phyloP scores from a whole-genome alignment of 2,797 vertebrate species.

The Gila robusta region DNA sequence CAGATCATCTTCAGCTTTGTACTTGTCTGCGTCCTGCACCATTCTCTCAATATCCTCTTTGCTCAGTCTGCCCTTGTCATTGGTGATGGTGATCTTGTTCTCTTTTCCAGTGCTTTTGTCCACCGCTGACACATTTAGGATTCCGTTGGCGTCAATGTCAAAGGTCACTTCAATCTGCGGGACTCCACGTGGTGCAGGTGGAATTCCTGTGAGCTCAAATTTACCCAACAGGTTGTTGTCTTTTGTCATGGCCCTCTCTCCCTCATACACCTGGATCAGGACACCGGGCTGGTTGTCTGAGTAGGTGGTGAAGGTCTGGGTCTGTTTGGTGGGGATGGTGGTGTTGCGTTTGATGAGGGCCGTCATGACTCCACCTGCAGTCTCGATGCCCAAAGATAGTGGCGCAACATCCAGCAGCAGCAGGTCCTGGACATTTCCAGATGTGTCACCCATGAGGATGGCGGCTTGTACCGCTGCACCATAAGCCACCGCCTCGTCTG shows the following conservation, averaged over 20 bases:
- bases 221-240: slow-evolving; percentile 63
- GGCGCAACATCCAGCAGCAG: slow-evolving; percentile 62
- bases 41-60: slow-evolving; percentile 65
- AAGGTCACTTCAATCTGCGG: slow-evolving; percentile 65
- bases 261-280: slow-evolving; percentile 61
- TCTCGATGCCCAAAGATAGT: slow-evolving; percentile 62
- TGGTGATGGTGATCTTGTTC: slow-evolving; percentile 65
- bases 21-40: slow-evolving; percentile 62
- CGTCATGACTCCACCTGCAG: slow-evolving; percentile 63
- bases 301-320: slow-evolving; percentile 61
- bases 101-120: slow-evolving; percentile 65
- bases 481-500: slow-evolving; percentile 57
- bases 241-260: slow-evolving; percentile 57
- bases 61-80: slow-evolving; percentile 64
- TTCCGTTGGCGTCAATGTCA: slow-evolving; percentile 64
- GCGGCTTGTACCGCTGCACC: slow-evolving; percentile 63
- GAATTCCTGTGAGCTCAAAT: slow-evolving; percentile 61
- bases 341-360: slow-evolving; percentile 64
- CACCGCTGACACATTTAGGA: slow-evolving; percentile 62
- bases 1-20: slow-evolving; percentile 61
- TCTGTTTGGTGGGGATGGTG: slow-evolving; percentile 63
- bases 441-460: slow-evolving; percentile 62
- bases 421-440: slow-evolving; percentile 62
- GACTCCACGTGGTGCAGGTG: slow-evolving; percentile 63
- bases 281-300: slow-evolving; percentile 64